Evolutionary conservation across 2,113 vertebrate species (phyloP), one percentile per base, ranked within the genome.

Genomic region (Tauraco erythrolophus): DNA sequence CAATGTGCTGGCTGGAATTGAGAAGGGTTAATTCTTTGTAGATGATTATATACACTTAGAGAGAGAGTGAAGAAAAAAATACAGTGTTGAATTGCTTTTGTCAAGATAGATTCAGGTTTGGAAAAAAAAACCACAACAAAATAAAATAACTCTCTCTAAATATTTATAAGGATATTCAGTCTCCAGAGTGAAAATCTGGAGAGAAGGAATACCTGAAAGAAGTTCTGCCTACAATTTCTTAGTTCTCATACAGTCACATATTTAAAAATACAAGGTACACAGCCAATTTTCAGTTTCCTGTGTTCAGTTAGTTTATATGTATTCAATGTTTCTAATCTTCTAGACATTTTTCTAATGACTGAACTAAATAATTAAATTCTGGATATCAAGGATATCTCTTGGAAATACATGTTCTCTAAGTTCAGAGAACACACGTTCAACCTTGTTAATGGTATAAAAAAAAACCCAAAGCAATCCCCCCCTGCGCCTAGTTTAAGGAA

Each of bases 391-490:
- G 39, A 30, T 74, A 45, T 18, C 39, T 68, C 31, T 64, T 30
- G 65, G 75, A 94, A 94, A 79, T 22, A 62, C 9, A 19, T 1
- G 2, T 4, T 60, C 22, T 39, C 30, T 53, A 23, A 25, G 27
- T 53, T 90, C 39, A 74, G 51, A 22, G 6, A 66, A 75, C 50
- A 64, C 10, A 50, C 15, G 51, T 71, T 74, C 46, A 65, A 60
- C 13, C 16, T 53, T 61, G 25, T 43, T n/a, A 87, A 54, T 37
- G 46, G 25, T 5, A 51, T 6, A 74, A 35, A 78, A 80, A 35
- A 8, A 35, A 4, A 1, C 9, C 3, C 2, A 57, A 53, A 62
- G 8, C 7, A 53, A 66, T 68, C 4, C 22, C 7, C 15, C 15
- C 9, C 41, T 9, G 7, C 7, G 14, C 15, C 10, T 41, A 12